Conservation (phyloP, 2,113 vertebrate species). For the Prolemur simus region DNA sequence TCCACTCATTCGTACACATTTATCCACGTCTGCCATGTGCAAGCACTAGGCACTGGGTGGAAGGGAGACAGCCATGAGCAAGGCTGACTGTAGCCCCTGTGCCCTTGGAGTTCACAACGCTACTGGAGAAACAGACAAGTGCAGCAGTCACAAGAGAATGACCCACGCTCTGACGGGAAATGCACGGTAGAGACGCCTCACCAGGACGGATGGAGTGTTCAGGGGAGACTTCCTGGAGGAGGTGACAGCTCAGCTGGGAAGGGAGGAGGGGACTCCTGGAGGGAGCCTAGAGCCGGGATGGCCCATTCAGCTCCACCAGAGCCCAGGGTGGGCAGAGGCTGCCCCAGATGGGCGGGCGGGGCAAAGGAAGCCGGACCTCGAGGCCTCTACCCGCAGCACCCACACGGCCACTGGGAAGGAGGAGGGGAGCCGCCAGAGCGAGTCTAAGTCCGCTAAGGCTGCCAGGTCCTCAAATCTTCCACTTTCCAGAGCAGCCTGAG, state of each 20-base stretch:
- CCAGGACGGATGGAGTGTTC: fast-evolving
- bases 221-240: background rate
- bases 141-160: background rate
- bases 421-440: fast-evolving
- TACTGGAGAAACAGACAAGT: background rate
- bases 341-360: fast-evolving
- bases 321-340: background rate
- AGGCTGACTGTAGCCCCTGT: background rate
- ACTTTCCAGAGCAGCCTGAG: background rate
- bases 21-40: background rate
- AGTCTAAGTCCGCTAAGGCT: background rate
- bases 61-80: fast-evolving
- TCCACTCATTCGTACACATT: background rate
- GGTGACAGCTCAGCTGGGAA: background rate
- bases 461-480: background rate
- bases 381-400: background rate
- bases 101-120: background rate
- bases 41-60: background rate
- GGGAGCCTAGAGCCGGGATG: too few relatives aligned
- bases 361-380: fast-evolving
- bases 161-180: background rate
- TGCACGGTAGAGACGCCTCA: too few relatives aligned
- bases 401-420: fast-evolving
- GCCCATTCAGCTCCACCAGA: background rate
- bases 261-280: background rate